Evolutionary conservation across 2,797 vertebrate genomes (phyloP).

Genomic region (Scarus forsteni): DNA sequence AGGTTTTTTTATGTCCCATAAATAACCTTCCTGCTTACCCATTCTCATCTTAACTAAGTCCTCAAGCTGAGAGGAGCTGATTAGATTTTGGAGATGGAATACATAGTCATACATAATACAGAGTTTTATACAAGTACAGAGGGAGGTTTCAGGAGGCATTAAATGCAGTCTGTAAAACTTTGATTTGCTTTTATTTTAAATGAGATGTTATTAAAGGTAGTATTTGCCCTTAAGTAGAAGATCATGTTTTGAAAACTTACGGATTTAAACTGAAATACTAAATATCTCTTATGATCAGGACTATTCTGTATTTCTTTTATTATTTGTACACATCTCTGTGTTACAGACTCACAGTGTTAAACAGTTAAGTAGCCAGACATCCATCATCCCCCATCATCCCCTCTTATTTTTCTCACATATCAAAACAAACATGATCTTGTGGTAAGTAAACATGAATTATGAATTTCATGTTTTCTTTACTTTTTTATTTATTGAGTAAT

Average conservation of each 20-base stretch:
- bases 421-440: neutral
- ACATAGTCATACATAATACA: too few relatives aligned
- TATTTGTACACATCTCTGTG: neutral
- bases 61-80: constrained; percentile 28
- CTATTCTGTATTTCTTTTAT: too few relatives aligned
- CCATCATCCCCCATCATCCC: neutral
- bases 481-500: neutral
- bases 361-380: neutral
- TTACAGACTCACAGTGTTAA: neutral
- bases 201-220: neutral
- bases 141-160: too few relatives aligned
- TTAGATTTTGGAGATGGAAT: constrained; percentile 47
- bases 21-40: constrained; percentile 10
- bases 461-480: neutral
- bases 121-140: too few relatives aligned
- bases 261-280: neutral
- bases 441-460: neutral
- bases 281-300: too few relatives aligned
- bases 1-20: constrained; percentile 52
- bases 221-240: neutral
- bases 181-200: neutral
- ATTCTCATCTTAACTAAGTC: constrained; percentile 20
- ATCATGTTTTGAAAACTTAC: neutral
- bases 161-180: too few relatives aligned
- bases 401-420: neutral